Base-by-base conservation (phyloP, 2,888 invertebrate species). In the Netelia fuscicornis region DNA sequence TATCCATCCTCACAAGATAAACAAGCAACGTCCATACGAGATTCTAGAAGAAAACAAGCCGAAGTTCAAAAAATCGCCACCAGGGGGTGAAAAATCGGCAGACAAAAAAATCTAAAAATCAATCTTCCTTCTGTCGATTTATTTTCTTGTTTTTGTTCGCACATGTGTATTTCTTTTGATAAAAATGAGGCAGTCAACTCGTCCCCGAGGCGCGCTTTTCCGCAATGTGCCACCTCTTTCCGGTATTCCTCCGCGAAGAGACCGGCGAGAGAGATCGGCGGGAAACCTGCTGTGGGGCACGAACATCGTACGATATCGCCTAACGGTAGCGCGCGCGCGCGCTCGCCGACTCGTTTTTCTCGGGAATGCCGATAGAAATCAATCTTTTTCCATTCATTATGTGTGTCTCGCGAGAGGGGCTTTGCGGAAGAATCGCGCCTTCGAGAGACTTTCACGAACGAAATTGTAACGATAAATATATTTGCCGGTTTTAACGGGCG, bases 311-410 rank as follows among this genome's bases (percentile, higher is more conserved):
- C 74, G 85, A 83, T 83, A 17, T 58, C 58, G 58, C 62, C 83
- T 78, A 86, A 86, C 85, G 84, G 84, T 84, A 17, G 17, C 17
- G 17, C 17, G 17, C 48, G 56, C 17, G 25, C 25, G 25, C 25
- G 25, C 25, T 25, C 25, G 25, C 25, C 25, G 76, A 80, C 68
- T 72, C 77, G 82, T 86, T 83, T 83, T 85, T 82, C 79, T 65
- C 82, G 72, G 76, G 82, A 83, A 87, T 85, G 82, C 65, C 83
- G 85, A 86, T 87, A 83, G 83, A 87, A 84, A 87, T 87, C 85
- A 81, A 84, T 82, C 23, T 65, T 81, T 82, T 80, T 62, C 74
- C 65, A 64, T 75, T 76, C 60, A 67, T 75, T 79, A 65, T 71
- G 48, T 64, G 37, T 23, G 70, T 56, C 30, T 20, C 25, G 48